Evolutionary conservation across 2,113 vertebrate genomes (phyloP), one percentile per base, ranked within the genome.

Genomic region (Lamprotornis superbus): DNA sequence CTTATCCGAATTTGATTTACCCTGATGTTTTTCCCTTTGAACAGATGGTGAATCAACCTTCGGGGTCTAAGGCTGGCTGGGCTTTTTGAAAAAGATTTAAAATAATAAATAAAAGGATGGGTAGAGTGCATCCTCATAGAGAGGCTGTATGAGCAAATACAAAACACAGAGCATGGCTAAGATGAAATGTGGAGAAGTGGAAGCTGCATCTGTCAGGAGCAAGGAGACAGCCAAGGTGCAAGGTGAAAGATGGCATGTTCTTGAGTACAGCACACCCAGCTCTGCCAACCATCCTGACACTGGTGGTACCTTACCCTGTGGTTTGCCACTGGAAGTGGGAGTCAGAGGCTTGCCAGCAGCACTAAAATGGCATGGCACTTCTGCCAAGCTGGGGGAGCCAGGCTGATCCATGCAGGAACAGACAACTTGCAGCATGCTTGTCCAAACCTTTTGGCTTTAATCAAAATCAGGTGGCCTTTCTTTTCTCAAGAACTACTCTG

Each of bases 41-140:
- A 84, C 95, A 97, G 96, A 96, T 96, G 95, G 94, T 74, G 57
- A 97, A 83, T 63, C 81, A 95, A 92, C 90, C 96, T 94, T 91
- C 83, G 0, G 80, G 88, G 89, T 94, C 90, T 71, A 79, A 93
- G 88, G 74, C 74, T 91, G 88, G 18, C 86, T 78, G 85, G 71
- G 33, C 39, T 97, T 73, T 86, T 79, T 84, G 59, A 93, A 92
- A 95, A 92, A 61, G 44, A 88, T 92, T 97, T 86, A 75, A 97
- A 96, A 93, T 92, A 93, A 92, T 95, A 98, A 97, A 95, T 94
- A 93, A 91, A 94, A 91, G 28, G 55, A 61, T 56, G 59, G 24
- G 57, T 82, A 79, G 67, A 82, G 61, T 74, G 31, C 73, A 82
- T 76, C 61, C 65, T 46, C 7, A 5, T 3, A 3, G 76, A 73